Evolutionary conservation across 2,113 vertebrate genomes (phyloP).

Genomic region (Mystacornis crossleyi): DNA sequence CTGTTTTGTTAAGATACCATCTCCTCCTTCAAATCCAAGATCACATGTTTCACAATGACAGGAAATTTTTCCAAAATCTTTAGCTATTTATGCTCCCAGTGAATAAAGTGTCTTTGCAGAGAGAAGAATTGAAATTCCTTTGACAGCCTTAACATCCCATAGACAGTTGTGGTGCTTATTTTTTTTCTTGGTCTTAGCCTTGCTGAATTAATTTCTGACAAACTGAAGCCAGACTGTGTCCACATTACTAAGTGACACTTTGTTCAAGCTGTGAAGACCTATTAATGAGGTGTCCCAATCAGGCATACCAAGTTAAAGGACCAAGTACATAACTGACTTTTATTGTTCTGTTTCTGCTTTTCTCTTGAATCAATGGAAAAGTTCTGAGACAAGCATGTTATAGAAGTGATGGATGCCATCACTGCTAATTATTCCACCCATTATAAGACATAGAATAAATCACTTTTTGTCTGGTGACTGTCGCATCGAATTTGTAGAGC

Average conservation of each 20-base stretch:
- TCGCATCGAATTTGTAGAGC: constrained; percentile 52
- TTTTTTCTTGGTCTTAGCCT: background rate
- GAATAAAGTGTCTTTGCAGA: background rate
- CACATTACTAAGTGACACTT: background rate
- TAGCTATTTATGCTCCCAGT: background rate
- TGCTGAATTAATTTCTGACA: background rate
- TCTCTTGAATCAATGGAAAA: constrained; percentile 14
- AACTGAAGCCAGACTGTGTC: background rate
- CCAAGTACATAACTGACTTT: background rate
- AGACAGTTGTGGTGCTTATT: background rate
- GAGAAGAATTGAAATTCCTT: background rate
- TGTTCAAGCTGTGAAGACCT: background rate
- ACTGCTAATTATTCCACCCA: constrained; percentile 75
- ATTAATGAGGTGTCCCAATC: background rate
- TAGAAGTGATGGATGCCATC: constrained; percentile 74
- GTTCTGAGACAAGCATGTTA: constrained; percentile 62
- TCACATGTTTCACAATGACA: background rate
- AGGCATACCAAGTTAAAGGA: background rate
- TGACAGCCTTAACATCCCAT: background rate
- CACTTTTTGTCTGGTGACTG: constrained; percentile 73
- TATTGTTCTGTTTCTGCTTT: background rate
- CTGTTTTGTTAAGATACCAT: background rate
- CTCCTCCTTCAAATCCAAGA: background rate
- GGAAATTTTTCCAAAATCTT: background rate
- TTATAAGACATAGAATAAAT: constrained; percentile 75